Conservation (phyloP, 2,797 vertebrate species). For the Limnodromus scolopaceus region DNA sequence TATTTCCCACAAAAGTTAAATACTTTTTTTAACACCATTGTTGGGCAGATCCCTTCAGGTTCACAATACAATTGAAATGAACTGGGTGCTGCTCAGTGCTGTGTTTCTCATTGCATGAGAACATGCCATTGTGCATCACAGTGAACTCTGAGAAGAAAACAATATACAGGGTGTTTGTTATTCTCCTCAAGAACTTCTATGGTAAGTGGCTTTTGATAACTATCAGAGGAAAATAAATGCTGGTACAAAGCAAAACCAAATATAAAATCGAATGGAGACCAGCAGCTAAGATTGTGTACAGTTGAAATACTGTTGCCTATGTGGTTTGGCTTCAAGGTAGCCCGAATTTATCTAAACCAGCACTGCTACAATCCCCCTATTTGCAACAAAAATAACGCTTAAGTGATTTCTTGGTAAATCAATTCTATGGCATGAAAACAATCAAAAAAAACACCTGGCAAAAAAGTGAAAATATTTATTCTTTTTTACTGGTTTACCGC, state of each 20-base stretch:
- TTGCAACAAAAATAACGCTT: not conserved
- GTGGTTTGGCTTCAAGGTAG: not conserved
- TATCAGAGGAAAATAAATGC: not conserved
- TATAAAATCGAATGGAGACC: not conserved
- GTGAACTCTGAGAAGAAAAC: slow-evolving; percentile 13
- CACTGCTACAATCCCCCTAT: not conserved
- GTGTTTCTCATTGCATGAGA: slow-evolving; percentile 5
- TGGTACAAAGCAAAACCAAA: not conserved
- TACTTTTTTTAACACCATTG: slow-evolving; percentile 25
- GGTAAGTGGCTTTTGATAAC: not conserved
- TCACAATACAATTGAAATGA: slow-evolving; percentile 7
- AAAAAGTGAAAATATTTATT: not conserved
- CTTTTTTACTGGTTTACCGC: not conserved
- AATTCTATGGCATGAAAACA: not conserved
- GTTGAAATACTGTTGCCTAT: not conserved
- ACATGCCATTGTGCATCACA: not conserved
- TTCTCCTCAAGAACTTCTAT: not conserved
- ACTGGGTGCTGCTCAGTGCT: not conserved
- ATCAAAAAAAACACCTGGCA: not conserved
- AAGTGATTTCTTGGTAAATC: not conserved
- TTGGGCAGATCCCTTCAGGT: slow-evolving; percentile 17
- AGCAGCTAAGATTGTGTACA: not conserved
- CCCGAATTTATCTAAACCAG: not conserved
- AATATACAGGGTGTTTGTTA: not conserved
- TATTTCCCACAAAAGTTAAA: slow-evolving; percentile 41